phyloP scores from a whole-genome alignment of 2,113 vertebrate species.

The Stigmatopora argus region DNA sequence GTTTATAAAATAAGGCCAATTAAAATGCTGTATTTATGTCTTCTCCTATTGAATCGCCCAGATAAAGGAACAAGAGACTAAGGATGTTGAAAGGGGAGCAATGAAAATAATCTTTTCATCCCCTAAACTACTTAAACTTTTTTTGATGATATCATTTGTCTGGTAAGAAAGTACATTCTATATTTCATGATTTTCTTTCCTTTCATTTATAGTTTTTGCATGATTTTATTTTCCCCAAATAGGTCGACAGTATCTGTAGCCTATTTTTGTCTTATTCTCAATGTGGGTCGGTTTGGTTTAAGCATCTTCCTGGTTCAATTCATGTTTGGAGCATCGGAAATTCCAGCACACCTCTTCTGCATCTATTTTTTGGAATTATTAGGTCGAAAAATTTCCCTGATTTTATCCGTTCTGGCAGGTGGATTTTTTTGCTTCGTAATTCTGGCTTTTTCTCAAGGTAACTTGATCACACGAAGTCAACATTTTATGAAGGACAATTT shows the following conservation, averaged over 20 bases:
- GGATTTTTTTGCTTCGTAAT: conserved; percentile 41
- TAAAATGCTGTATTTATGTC: too few species aligned
- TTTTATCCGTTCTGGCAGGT: conserved; percentile 16
- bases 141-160: conserved; percentile 39
- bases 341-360: conserved; percentile 47
- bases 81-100: conserved; percentile 18
- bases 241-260: conserved; percentile 59
- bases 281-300: conserved; percentile 43
- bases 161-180: conserved; percentile 41
- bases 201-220: background rate
- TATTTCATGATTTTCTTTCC: background rate
- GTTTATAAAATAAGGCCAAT: background rate
- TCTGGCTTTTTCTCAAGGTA: conserved; percentile 61
- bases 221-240: background rate
- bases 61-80: background rate
- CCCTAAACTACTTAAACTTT: conserved; percentile 42
- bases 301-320: conserved; percentile 46
- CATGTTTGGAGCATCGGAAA: conserved; percentile 46
- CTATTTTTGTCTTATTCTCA: conserved; percentile 50
- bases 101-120: conserved; percentile 44
- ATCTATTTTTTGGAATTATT: conserved; percentile 54
- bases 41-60: background rate
- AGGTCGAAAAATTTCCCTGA: conserved; percentile 53
- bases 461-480: background rate
- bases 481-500: background rate